A percentile compares a stretch with the other conserved stretches of the same genome.
Evolutionary conservation across 1,140 invertebrate genomes (phyloP).

Genomic region (Matsumurasca onukii): DNA sequence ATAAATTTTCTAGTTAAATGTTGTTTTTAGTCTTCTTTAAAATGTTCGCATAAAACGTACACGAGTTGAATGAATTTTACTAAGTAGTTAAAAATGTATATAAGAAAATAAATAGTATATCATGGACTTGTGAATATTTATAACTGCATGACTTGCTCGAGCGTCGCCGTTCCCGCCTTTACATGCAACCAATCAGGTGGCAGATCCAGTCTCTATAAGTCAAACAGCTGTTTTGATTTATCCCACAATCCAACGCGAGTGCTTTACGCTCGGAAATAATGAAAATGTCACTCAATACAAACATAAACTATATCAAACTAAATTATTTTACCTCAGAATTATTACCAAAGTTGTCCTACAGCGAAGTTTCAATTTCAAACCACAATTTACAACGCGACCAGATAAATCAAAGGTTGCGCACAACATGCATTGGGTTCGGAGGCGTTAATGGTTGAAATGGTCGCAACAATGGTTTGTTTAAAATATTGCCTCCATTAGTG

Average conservation of each 20-base stretch:
- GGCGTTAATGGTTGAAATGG: conserved; percentile 13
- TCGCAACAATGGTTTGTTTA: not conserved
- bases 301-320: conserved; percentile 26
- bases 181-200: not conserved
- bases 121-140: no score
- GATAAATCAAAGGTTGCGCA: conserved; percentile 13
- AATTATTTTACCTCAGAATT: conserved; percentile 22
- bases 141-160: no score
- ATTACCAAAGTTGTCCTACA: conserved; percentile 13
- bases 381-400: conserved; percentile 7
- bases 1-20: no score
- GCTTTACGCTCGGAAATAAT: conserved; percentile 22
- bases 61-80: no score
- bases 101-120: no score
- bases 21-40: no score
- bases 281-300: conserved; percentile 25
- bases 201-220: conserved; percentile 9
- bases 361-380: conserved; percentile 20
- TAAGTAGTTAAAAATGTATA: no score
- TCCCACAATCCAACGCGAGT: conserved; percentile 17
- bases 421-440: conserved; percentile 1
- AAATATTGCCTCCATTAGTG: conserved; percentile 22
- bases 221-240: conserved; percentile 24
- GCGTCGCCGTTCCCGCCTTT: not conserved
- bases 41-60: no score